Percentiles rank a stretch among this genome's conserved stretches.
Evolutionary conservation across 2,113 vertebrate genomes (phyloP).

Genomic region (Tricholaema leucomelas): DNA sequence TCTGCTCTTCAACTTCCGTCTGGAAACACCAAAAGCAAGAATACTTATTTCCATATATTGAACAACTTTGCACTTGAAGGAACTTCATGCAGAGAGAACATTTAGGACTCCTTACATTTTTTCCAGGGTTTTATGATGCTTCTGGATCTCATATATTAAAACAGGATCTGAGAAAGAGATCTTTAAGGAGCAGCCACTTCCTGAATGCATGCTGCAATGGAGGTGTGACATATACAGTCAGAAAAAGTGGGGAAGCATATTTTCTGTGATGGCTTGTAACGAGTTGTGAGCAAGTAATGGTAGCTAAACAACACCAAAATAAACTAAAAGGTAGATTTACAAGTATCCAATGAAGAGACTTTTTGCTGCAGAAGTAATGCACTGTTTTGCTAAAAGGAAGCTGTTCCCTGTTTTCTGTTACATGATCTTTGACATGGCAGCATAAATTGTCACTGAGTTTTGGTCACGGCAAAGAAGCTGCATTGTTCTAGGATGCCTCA

Average conservation of each 20-base stretch:
- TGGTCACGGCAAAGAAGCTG: background rate
- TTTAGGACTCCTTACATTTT: background rate
- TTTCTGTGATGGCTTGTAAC: background rate
- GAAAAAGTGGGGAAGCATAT: background rate
- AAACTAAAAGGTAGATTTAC: background rate
- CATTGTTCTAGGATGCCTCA: background rate
- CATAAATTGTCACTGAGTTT: background rate
- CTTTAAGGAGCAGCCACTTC: background rate
- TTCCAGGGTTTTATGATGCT: background rate
- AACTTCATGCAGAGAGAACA: background rate
- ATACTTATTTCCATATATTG: background rate
- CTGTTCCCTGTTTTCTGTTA: background rate
- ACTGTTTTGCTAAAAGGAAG: conserved; percentile 22
- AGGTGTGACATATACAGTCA: background rate
- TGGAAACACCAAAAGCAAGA: background rate
- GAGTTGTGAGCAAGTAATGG: background rate
- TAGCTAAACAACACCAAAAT: background rate
- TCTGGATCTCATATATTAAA: background rate
- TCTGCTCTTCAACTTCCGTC: background rate
- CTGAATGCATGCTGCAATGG: background rate
- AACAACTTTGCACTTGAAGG: background rate
- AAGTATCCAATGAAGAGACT: background rate
- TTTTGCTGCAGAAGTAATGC: background rate
- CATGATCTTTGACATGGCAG: conserved; percentile 23
- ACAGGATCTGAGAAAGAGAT: background rate